phyloP scores from a whole-genome alignment of 92 coral and sea anemone species.

The Epizoanthus ramosus region DNA sequence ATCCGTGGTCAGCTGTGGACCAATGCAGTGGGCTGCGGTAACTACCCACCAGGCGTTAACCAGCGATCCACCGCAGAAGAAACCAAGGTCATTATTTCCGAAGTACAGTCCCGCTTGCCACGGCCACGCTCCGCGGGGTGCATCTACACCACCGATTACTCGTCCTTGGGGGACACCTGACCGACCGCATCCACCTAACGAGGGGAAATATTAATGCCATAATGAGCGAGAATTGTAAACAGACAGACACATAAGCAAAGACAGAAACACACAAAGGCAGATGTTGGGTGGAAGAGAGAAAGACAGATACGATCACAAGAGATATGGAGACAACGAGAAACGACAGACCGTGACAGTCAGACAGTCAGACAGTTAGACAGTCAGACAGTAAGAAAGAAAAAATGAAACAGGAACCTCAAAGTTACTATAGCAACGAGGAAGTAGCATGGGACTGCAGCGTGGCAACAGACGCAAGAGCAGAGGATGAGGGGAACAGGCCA shows the following conservation, averaged over 20 bases:
- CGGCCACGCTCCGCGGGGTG: constrained; percentile 46
- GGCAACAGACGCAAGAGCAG: no score
- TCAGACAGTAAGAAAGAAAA: background rate
- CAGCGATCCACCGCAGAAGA: constrained; percentile 51
- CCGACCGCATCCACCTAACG: constrained; percentile 26
- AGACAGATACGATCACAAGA: no score
- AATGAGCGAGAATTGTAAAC: background rate
- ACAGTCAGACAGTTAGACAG: background rate
- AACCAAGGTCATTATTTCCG: background rate
- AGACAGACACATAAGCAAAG: background rate
- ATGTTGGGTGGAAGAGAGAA: no score
- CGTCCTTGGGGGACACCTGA: constrained; percentile 26
- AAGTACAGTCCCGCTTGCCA: constrained; percentile 44
- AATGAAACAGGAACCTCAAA: no score
- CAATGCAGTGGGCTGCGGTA: constrained; percentile 50
- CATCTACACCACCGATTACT: constrained; percentile 35
- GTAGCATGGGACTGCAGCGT: no score
- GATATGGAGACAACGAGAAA: no score
- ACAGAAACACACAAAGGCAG: background rate
- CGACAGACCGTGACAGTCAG: background rate
- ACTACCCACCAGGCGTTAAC: constrained; percentile 29
- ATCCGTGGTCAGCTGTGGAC: background rate
- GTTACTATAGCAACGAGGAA: no score
- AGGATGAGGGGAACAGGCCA: no score
- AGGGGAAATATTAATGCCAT: background rate